These are phyloP conservation scores for Teleogryllus oceanicus DNA, from an alignment of 2,888 invertebrate genomes.

Conservation along the genomic window DNA sequence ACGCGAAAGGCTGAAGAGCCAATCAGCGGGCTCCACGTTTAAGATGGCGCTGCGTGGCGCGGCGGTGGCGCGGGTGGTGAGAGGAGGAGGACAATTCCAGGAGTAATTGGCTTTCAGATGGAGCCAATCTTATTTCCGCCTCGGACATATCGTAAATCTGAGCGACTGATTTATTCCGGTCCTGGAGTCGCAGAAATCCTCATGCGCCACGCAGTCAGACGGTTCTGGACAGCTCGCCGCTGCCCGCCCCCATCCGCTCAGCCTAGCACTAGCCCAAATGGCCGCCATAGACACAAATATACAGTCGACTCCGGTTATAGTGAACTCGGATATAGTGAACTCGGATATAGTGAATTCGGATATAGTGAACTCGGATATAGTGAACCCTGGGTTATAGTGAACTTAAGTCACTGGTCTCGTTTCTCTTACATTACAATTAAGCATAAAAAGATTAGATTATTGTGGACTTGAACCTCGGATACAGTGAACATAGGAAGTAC, in stretches of 20 bases:
- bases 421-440: too few relatives aligned
- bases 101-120: conserved; percentile 9
- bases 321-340: too few relatives aligned
- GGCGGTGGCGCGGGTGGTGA: neutral
- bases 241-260: neutral
- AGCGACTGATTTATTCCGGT: neutral
- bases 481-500: too few relatives aligned
- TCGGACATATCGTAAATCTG: conserved; percentile 18
- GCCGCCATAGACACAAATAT: too few relatives aligned
- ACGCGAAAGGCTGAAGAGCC: neutral
- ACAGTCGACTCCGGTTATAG: too few relatives aligned
- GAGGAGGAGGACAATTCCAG: neutral
- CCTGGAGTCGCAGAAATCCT: neutral
- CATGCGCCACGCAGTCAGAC: neutral
- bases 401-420: too few relatives aligned
- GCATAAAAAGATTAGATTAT: too few relatives aligned
- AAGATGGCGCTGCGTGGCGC: neutral
- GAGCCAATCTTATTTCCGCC: neutral
- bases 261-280: neutral
- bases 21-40: neutral
- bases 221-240: neutral
- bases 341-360: too few relatives aligned
- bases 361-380: too few relatives aligned
- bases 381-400: too few relatives aligned
- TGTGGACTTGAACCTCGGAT: too few relatives aligned